Evolutionary conservation across 2,113 vertebrate species (phyloP).

Genomic region (Alosa alosa): DNA sequence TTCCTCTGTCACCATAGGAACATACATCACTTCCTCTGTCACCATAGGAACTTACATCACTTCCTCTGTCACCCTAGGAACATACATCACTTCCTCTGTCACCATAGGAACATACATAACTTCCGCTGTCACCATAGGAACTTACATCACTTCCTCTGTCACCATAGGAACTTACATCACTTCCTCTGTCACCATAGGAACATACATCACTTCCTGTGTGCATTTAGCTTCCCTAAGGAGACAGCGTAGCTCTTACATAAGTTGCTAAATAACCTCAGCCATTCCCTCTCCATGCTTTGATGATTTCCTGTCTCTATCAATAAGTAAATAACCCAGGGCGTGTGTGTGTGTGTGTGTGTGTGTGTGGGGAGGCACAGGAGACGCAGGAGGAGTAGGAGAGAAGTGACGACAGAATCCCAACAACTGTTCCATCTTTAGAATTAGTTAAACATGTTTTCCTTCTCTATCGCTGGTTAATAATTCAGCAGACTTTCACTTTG

Average conservation of each 20-base stretch:
- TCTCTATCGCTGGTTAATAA: constrained; percentile 30
- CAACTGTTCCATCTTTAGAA: constrained; percentile 25
- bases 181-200: background rate
- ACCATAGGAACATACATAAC: background rate
- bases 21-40: background rate
- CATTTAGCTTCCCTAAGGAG: background rate
- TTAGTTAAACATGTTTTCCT: constrained; percentile 35
- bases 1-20: too few relatives aligned
- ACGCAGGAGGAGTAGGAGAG: background rate
- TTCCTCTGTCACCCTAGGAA: background rate
- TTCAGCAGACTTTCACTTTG: constrained; percentile 25
- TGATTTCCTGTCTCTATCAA: constrained; percentile 23
- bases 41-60: too few relatives aligned
- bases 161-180: too few relatives aligned
- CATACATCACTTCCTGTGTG: background rate
- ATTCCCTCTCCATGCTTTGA: background rate
- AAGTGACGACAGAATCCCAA: background rate
- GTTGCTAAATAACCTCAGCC: constrained; percentile 1
- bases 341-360: too few relatives aligned
- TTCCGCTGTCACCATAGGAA: background rate
- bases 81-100: background rate
- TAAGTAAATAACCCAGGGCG: constrained; percentile 40
- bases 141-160: too few relatives aligned
- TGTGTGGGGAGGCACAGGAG: background rate
- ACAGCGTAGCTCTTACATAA: background rate